phyloP scores from a whole-genome alignment of 2,797 vertebrate genomes.

The Manis javanica region DNA sequence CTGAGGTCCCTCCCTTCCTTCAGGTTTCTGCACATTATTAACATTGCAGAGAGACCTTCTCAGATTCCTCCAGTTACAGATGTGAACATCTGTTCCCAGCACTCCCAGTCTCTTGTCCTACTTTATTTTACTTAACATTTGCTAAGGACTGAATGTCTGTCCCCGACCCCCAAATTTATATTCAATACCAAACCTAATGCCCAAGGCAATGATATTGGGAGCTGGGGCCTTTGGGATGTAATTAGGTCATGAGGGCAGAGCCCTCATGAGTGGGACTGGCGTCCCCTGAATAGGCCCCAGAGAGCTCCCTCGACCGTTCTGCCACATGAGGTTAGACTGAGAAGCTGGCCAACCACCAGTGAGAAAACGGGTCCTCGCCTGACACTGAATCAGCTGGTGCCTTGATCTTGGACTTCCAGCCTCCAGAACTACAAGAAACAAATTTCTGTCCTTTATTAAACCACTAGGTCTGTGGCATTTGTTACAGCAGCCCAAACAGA shows the following conservation, averaged over 20 bases:
- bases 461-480: neutral
- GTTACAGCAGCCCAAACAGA: neutral
- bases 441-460: neutral
- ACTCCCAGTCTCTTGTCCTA: neutral
- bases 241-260: neutral
- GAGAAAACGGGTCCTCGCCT: neutral
- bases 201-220: neutral
- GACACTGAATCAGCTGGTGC: neutral
- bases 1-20: neutral
- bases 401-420: neutral
- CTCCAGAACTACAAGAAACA: neutral
- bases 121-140: neutral
- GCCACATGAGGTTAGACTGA: neutral
- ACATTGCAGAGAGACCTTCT: neutral
- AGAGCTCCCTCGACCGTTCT: neutral
- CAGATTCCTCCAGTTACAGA: neutral
- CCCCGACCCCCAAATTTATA: neutral
- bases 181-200: neutral
- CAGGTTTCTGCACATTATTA: neutral
- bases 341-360: too few relatives aligned
- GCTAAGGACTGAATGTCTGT: neutral
- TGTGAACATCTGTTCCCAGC: neutral
- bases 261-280: neutral
- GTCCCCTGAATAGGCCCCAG: neutral
- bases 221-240: neutral